A percentile compares a stretch with the other conserved stretches of the same genome.
Conservation (phyloP, 2,888 invertebrate species). For the Rhagonycha fulva region DNA sequence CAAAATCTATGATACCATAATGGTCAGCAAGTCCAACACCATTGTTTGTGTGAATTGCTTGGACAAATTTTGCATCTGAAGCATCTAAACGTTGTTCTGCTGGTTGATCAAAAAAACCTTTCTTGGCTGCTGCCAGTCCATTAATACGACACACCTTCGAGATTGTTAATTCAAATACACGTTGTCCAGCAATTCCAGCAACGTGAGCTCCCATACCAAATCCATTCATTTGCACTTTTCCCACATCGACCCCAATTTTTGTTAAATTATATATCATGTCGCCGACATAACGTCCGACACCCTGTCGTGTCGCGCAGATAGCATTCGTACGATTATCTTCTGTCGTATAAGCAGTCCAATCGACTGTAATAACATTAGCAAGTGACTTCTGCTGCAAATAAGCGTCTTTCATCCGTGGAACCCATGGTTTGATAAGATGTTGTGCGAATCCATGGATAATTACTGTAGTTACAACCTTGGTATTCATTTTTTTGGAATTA, state of each 20-base stretch:
- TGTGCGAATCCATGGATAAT: neutral
- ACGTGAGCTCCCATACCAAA: slow-evolving; percentile 16
- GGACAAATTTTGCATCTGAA: no score
- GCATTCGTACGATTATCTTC: neutral
- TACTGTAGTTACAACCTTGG: neutral
- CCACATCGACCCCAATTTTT: neutral
- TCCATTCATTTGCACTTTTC: neutral
- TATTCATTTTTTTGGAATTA: neutral
- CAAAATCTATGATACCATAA: slow-evolving; percentile 5
- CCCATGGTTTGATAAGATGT: neutral
- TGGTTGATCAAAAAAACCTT: no score
- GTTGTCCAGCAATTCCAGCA: slow-evolving; percentile 8
- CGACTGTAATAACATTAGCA: neutral
- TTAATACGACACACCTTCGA: slow-evolving; percentile 4
- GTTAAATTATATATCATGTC: neutral
- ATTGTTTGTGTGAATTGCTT: no score
- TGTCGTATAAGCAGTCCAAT: neutral
- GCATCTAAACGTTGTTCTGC: no score
- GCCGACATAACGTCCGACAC: neutral
- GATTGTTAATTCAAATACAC: neutral
- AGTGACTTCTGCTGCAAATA: neutral
- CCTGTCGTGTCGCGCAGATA: neutral
- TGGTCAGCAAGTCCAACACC: neutral
- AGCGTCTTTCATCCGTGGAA: neutral
- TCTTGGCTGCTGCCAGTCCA: slow-evolving; percentile 4